These are phyloP conservation scores for Leptopilina drosophilae DNA, from an alignment of 2,888 invertebrate species.

Conservation along the genomic window DNA sequence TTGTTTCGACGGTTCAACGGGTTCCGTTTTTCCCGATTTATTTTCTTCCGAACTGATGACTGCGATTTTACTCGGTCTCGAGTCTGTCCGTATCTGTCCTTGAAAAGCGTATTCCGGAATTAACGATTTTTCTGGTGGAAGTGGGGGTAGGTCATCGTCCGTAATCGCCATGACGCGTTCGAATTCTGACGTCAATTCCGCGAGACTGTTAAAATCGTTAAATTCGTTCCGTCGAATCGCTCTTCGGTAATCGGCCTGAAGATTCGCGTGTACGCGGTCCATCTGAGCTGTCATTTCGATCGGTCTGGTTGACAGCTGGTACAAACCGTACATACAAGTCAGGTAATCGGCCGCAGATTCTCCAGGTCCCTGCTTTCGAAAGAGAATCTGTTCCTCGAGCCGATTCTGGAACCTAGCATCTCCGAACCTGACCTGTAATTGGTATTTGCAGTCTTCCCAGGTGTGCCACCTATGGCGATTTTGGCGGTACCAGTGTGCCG, in stretches of 20 bases:
- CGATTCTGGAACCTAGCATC: conserved; percentile 24
- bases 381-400: background rate
- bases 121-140: background rate
- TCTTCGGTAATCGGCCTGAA: conserved; percentile 37
- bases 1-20: too few relatives aligned
- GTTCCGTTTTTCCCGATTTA: too few relatives aligned
- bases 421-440: conserved; percentile 34
- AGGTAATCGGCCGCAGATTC: conserved; percentile 37
- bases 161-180: background rate
- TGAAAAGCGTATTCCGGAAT: background rate
- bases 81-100: background rate
- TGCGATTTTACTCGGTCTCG: too few relatives aligned
- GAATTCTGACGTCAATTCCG: background rate
- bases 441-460: conserved; percentile 41
- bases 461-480: background rate
- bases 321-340: conserved; percentile 36
- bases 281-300: conserved; percentile 34
- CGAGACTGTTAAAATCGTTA: background rate
- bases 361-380: background rate
- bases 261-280: conserved; percentile 42
- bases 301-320: conserved; percentile 16
- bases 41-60: too few relatives aligned
- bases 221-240: background rate
- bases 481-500: conserved; percentile 42
- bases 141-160: conserved; percentile 4